Evolutionary conservation across 2,888 invertebrate species (phyloP), one percentile per base, ranked within the genome.

Genomic region (Julus scandinavius): DNA sequence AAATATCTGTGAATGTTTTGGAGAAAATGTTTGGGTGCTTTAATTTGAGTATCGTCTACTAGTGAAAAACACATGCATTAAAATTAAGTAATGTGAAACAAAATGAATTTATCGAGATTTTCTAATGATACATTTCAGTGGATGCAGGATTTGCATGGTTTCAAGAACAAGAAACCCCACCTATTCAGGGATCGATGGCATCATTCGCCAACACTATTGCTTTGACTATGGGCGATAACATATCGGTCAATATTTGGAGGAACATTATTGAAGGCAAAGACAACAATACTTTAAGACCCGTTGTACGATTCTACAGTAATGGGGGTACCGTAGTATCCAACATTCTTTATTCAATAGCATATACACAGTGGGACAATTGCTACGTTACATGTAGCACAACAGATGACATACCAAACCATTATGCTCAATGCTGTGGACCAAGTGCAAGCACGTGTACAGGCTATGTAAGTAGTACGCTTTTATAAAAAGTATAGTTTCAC

Each of bases 241-340:
- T 63, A 63, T n/a, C 63, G 63, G n/a, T 63, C n/a, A 3, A 2
- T n/a, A 63, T 63, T n/a, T 63, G 63, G 63, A 63, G n/a, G n/a
- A 17, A n/a, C 63, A 63, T 63, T 17, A 17, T 63, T n/a, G 63
- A 63, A 6, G n/a, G n/a, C 63, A n/a, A 54, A 54, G 54, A 2
- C 3, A 54, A 54, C 13, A 6, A 54, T 54, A 54, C 54, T 54
- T 54, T n/a, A 2, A 17, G 63, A 6, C 63, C 63, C 0, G 17
- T 63, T n/a, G n/a, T 63, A 63, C 63, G 63, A 17, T 63, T 63
- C 63, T 63, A 63, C n/a, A 63, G 63, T n/a, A 63, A n/a, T n/a
- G 63, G n/a, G 2, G n/a, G 5, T 2, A n/a, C 17, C n/a, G n/a
- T n/a, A 2, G 63, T 63, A 17, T 17, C 63, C 63, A 63, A 17